phyloP scores from a whole-genome alignment of 2,888 invertebrate genomes.

The Phrixothrix hirtus region DNA sequence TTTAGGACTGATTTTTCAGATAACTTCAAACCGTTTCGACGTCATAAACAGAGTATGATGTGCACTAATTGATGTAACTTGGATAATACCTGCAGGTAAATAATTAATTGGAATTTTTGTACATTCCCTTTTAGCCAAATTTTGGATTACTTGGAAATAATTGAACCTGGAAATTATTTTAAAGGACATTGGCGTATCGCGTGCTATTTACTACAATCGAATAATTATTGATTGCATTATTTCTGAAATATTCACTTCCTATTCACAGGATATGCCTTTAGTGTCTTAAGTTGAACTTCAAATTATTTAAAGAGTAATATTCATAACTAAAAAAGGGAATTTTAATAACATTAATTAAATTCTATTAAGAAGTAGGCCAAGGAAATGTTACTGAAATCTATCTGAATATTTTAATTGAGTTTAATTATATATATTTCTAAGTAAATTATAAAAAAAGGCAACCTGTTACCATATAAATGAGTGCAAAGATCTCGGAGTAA shows the following conservation, averaged over 20 bases:
- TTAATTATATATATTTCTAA: background rate
- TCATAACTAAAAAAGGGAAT: no score
- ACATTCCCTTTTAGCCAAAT: no score
- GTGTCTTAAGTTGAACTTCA: no score
- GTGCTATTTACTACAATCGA: slow-evolving; percentile 15
- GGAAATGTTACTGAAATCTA: background rate
- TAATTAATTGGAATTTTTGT: slow-evolving; percentile 1
- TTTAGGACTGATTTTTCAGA: slow-evolving; percentile 14
- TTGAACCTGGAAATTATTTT: background rate
- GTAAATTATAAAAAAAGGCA: background rate
- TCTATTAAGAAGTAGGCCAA: background rate
- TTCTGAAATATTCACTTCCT: slow-evolving; percentile 11
- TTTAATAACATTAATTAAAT: no score
- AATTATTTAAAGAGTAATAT: no score
- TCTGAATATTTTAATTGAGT: background rate
- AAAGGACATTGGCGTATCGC: slow-evolving; percentile 9
- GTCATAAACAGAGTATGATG: slow-evolving; percentile 8
- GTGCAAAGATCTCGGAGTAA: slow-evolving; percentile 1
- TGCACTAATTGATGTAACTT: slow-evolving; percentile 16
- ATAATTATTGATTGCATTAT: slow-evolving; percentile 23
- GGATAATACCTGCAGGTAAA: slow-evolving; percentile 20
- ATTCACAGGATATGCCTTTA: background rate
- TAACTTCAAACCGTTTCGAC: slow-evolving; percentile 9
- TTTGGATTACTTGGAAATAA: slow-evolving; percentile 6
- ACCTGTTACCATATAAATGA: background rate